Base-by-base conservation (phyloP, 2,888 invertebrate genomes). In the Melipona bicolor region DNA sequence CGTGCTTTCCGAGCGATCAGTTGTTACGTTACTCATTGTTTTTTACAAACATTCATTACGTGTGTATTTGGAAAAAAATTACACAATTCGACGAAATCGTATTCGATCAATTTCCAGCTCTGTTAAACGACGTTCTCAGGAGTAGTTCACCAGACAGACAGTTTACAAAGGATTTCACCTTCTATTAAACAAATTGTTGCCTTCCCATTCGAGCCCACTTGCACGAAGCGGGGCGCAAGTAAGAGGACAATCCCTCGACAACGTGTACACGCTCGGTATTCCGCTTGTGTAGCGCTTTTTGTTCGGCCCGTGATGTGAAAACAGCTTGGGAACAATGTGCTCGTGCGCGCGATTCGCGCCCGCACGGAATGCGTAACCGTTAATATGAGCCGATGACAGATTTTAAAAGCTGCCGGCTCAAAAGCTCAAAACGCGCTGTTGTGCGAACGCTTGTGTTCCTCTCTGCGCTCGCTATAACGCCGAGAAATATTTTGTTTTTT, bases 331-430 rank as follows among this genome's bases (percentile, higher is more conserved):
- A 74, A 77, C 85, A 85, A 74, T 80, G 71, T 52, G 56, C 70
- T 9, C n/a, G 71, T 52, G 56, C 70, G 15, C n/a, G 61, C 75
- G 61, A 82, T 74, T 72, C 74, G 73, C 61, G 59, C 80, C 68
- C 21, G 36, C 17, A 71, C 74, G 59, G 76, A 79, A 79, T 73
- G 79, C 84, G 81, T 88, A 82, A 84, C 80, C 71, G 70, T 88
- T 88, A 84, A 84, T 81, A 83, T 56, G 75, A 87, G 72, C 71
- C 77, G 83, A 81, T 86, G 80, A 77, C 84, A 79, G 87, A 85
- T 85, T 88, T 87, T 79, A 82, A 89, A 85, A 85, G 81, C 79
- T 76, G 54, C 21, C 77, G 68, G 79, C 83, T 88, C 79, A 65
- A 68, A 56, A 75, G 70, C 15, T 83, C 83, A 52, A 88, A 81